Evolutionary conservation across 2,797 vertebrate species (phyloP).

Genomic region (Schizopygopsis malacanthus): DNA sequence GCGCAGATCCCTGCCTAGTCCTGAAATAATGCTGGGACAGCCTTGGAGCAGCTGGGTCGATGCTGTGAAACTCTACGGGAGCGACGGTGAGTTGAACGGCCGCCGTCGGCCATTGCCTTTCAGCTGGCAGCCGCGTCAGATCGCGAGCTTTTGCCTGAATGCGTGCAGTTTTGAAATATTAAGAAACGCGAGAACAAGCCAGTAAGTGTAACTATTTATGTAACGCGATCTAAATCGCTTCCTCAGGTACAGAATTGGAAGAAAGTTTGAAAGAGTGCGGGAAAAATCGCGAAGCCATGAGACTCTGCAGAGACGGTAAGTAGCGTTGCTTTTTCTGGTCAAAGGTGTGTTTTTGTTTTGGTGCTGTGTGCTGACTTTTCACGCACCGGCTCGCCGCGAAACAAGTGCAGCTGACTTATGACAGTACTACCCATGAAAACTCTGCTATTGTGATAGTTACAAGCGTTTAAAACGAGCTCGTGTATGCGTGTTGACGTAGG

Average conservation of each 20-base stretch:
- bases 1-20: slow-evolving; percentile 94
- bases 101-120: slow-evolving; percentile 66
- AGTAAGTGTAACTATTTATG: slow-evolving; percentile 83
- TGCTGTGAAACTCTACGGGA: slow-evolving; percentile 92
- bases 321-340: slow-evolving; percentile 60
- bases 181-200: slow-evolving; percentile 77
- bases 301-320: slow-evolving; percentile 98
- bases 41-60: slow-evolving; percentile 97
- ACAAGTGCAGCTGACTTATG: slow-evolving; percentile 56
- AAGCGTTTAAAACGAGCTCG: background rate
- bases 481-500: background rate
- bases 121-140: slow-evolving; percentile 68
- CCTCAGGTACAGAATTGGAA: slow-evolving; percentile 90
- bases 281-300: slow-evolving; percentile 97
- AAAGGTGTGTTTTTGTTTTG: slow-evolving; percentile 77
- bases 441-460: background rate
- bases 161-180: slow-evolving; percentile 80
- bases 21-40: slow-evolving; percentile 95
- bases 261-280: slow-evolving; percentile 99
- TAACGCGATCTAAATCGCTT: slow-evolving; percentile 70
- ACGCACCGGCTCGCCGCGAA: slow-evolving; percentile 54
- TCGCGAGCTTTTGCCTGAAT: slow-evolving; percentile 76
- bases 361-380: slow-evolving; percentile 65
- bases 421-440: background rate
- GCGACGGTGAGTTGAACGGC: slow-evolving; percentile 88